These are phyloP conservation scores for Halcyon badia DNA, from an alignment of 2,797 vertebrate genomes.

Conservation along the genomic window DNA sequence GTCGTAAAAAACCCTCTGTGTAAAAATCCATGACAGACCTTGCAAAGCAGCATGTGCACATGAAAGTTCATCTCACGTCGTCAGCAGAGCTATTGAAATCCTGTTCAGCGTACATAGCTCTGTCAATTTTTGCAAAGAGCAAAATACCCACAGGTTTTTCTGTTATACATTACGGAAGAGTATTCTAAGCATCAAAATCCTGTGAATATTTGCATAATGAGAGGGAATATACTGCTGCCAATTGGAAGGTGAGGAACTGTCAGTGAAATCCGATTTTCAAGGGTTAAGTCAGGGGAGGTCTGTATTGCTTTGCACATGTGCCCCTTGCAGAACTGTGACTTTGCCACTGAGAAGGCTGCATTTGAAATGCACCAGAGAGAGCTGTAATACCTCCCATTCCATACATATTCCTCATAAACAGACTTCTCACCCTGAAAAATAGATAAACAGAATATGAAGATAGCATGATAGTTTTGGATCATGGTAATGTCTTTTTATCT, in stretches of 20 bases:
- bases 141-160: not conserved
- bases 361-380: not conserved
- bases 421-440: not conserved
- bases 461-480: not conserved
- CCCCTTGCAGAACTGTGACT: not conserved
- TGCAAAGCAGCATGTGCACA: not conserved
- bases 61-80: not conserved
- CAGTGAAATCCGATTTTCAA: not conserved
- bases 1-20: not conserved
- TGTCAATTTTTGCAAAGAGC: not conserved
- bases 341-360: not conserved
- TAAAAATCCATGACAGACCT: not conserved
- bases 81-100: not conserved
- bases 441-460: not conserved
- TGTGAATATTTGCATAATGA: not conserved
- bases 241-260: not conserved
- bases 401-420: not conserved
- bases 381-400: not conserved
- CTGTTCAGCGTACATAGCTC: not conserved
- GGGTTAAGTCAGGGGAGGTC: not conserved
- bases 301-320: not conserved
- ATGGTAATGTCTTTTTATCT: not conserved
- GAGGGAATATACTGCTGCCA: not conserved
- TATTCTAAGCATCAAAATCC: not conserved
- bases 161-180: not conserved